Base-by-base conservation (phyloP, 2,797 vertebrate genomes). In the Simalia tracyae region DNA sequence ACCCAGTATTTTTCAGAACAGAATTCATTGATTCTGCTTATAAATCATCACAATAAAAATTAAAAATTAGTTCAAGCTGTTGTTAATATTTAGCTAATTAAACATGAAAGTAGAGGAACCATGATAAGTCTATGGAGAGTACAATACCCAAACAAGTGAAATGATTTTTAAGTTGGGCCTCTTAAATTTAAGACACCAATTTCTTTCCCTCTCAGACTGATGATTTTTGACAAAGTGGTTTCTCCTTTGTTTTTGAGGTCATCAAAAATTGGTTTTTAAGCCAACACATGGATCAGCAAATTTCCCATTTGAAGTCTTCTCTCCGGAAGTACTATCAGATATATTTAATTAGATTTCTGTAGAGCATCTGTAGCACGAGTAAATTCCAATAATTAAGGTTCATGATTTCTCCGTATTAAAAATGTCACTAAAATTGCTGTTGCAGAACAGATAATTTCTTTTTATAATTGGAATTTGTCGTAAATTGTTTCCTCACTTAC, bases 341-440 rank as follows among this genome's bases (percentile, higher is more conserved):
- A 96, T 97, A 8, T 97, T 97, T 97, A 97, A 97, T 97, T 97
- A 97, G 96, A 95, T 97, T 97, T 96, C 94, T 91, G 90, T 90
- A 92, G 8, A 68, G 95, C 94, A 93, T 97, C 96, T 97, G 95
- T 97, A 97, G 96, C 94, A 93, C 92, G 94, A 95, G 91, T 96
- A 97, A 97, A 97, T 94, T 95, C 96, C 97, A 96, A 97, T 97
- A 97, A 97, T 97, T 97, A 97, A 97, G 96, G 93, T 91, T 95
- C 93, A 95, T 96, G 96, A 96, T 97, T 97, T 97, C 96, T 95
- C 89, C 96, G 91, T 96, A 93, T 97, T 97, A 96, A 95, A 96
- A 97, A 97, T 97, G 97, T 97, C 96, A 97, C 94, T 95, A 95
- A 97, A 96, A 94, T 95, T 92, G 93, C 93, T 96, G 93, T 95